phyloP scores from a whole-genome alignment of 2,113 vertebrate genomes.

The Peromyscus maniculatus region DNA sequence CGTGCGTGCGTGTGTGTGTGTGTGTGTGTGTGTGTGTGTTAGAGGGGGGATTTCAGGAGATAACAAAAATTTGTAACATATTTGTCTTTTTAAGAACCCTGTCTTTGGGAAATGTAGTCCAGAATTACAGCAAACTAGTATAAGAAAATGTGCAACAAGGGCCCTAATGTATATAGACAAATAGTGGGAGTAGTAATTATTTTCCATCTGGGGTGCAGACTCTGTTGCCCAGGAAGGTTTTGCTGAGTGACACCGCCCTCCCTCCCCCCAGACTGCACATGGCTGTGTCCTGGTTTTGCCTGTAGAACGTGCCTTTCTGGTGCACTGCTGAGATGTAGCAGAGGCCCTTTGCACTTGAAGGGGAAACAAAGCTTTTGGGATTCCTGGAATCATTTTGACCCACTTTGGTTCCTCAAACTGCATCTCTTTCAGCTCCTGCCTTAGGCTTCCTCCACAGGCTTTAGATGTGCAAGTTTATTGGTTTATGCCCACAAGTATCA shows the following conservation, averaged over 20 bases:
- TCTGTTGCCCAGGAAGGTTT: not conserved
- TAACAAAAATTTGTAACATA: not conserved
- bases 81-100: not conserved
- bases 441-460: not conserved
- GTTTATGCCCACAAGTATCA: not conserved
- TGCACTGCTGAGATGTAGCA: not conserved
- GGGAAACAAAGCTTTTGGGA: not conserved
- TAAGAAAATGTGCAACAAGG: not conserved
- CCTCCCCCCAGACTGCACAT: not conserved
- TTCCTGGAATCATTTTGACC: not conserved
- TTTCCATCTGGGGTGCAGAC: not conserved
- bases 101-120: not conserved
- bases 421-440: not conserved
- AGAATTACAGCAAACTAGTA: not conserved
- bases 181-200: not conserved
- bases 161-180: not conserved
- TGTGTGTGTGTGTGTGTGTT: not conserved
- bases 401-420: not conserved
- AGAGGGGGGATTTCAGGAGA: not conserved
- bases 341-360: not conserved
- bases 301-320: not conserved
- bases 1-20: not conserved
- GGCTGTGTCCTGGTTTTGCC: not conserved
- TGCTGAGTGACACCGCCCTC: not conserved
- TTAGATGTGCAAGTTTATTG: not conserved